Evolutionary conservation across 2,888 invertebrate genomes (phyloP).

Genomic region (Drosophila gaucha): DNA sequence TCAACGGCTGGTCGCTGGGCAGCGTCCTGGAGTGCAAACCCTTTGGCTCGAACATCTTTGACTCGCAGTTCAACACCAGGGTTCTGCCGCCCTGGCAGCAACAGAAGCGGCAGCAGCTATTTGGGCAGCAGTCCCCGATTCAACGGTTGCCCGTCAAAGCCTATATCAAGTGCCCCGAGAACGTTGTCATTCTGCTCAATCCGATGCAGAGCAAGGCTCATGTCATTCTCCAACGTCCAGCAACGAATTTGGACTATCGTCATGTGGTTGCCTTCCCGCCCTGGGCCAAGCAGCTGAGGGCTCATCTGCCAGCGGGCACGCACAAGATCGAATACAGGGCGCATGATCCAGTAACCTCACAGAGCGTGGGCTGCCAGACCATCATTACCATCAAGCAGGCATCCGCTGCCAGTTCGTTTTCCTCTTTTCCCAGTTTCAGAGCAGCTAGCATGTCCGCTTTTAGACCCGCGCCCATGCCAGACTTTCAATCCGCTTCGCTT

Average conservation of each 20-base stretch:
- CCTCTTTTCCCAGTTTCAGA: not conserved
- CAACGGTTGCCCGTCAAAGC: conserved; percentile 73
- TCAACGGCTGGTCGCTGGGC: conserved; percentile 83
- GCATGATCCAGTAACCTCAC: conserved; percentile 86
- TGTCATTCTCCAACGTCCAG: conserved; percentile 85
- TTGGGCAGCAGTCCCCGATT: conserved; percentile 2
- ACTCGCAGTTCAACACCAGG: not conserved
- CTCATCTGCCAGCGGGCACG: conserved; percentile 86
- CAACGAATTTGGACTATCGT: conserved; percentile 89
- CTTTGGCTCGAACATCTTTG: conserved; percentile 15
- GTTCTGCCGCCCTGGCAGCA: conserved; percentile 22
- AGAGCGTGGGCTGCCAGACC: conserved; percentile 87
- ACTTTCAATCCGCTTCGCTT: not conserved
- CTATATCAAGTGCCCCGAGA: conserved; percentile 88
- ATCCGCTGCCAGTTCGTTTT: conserved; percentile 67
- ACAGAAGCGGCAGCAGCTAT: conserved; percentile 1
- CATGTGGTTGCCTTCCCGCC: conserved; percentile 87
- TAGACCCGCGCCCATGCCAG: not conserved
- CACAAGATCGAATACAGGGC: conserved; percentile 87
- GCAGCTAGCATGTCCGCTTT: not conserved
- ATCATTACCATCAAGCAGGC: conserved; percentile 86
- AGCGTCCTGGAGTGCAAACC: conserved; percentile 79
- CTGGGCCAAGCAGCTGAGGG: conserved; percentile 88
- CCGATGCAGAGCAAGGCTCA: conserved; percentile 79
- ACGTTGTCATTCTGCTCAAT: conserved; percentile 87